These are phyloP conservation scores for Steinernema khuongi DNA, from an alignment of 1,140 invertebrate genomes.

Conservation along the genomic window DNA sequence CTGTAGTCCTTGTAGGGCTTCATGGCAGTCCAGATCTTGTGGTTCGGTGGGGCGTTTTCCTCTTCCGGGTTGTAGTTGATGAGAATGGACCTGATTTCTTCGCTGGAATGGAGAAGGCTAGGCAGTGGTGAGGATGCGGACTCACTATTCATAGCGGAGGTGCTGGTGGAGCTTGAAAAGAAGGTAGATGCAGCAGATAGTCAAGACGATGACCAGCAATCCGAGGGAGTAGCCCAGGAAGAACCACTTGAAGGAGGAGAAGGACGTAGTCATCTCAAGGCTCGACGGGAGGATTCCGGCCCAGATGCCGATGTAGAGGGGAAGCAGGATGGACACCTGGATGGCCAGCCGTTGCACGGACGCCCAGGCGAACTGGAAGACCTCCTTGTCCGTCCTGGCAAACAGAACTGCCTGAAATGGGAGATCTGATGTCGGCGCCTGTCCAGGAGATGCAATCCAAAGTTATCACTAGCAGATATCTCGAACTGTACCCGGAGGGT, in stretches of 20 bases:
- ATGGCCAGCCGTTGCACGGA: background rate
- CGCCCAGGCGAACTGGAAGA: background rate
- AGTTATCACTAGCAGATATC: too few species aligned
- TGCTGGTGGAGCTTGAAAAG: background rate
- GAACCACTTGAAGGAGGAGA: conserved; percentile 11
- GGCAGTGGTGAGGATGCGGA: background rate
- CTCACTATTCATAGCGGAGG: background rate
- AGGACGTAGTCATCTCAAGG: background rate
- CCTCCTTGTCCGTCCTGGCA: background rate
- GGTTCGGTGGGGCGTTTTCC: background rate
- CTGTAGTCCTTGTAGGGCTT: conserved; percentile 4
- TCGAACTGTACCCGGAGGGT: too few species aligned
- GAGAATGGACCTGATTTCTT: background rate
- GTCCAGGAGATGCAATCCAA: too few species aligned
- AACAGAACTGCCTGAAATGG: background rate
- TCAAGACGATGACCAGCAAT: background rate
- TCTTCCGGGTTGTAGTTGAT: background rate
- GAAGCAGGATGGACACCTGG: background rate
- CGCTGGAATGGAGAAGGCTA: background rate
- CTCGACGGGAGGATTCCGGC: background rate
- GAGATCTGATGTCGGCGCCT: too few species aligned
- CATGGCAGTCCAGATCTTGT: background rate
- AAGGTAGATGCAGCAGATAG: background rate
- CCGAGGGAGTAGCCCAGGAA: conserved; percentile 3
- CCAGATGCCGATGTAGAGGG: background rate